These are phyloP conservation scores for Anaspis maculata DNA, from an alignment of 2,888 invertebrate genomes.

Conservation along the genomic window DNA sequence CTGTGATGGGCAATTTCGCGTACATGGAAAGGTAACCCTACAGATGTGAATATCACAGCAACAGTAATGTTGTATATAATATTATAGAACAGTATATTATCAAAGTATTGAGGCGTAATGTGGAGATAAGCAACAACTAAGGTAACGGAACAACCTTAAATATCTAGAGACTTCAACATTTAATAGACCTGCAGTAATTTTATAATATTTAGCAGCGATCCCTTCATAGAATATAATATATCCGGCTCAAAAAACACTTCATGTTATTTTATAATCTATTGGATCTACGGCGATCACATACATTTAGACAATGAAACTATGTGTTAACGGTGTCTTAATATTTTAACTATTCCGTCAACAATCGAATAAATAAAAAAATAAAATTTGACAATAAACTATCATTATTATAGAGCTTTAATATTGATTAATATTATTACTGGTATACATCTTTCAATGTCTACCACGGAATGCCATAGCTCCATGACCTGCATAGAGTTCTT, in stretches of 20 bases:
- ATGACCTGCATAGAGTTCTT: slow-evolving; percentile 31
- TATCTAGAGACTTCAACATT: slow-evolving; percentile 14
- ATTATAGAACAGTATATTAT: slow-evolving; percentile 25
- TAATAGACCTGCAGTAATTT: too few species aligned
- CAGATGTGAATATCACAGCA: slow-evolving; percentile 38
- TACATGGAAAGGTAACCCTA: slow-evolving; percentile 13
- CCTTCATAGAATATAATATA: slow-evolving; percentile 12
- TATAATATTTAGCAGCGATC: too few species aligned
- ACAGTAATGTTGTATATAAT: slow-evolving; percentile 36
- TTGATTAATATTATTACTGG: not conserved
- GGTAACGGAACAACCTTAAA: slow-evolving; percentile 17
- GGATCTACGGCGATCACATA: slow-evolving; percentile 35
- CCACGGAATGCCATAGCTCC: slow-evolving; percentile 31
- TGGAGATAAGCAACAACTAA: slow-evolving; percentile 21
- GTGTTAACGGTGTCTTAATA: slow-evolving; percentile 28
- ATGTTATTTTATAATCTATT: slow-evolving; percentile 10
- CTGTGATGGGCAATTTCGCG: too few species aligned
- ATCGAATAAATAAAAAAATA: slow-evolving; percentile 25
- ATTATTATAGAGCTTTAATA: not conserved
- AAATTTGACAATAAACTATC: slow-evolving; percentile 16
- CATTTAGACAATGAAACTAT: slow-evolving; percentile 37
- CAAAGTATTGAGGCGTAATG: too few species aligned
- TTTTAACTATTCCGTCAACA: slow-evolving; percentile 31
- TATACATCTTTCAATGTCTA: slow-evolving; percentile 4
- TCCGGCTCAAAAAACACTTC: slow-evolving; percentile 8